phyloP scores from a whole-genome alignment of 1,140 invertebrate genomes.

The Sitobion miscanthi region DNA sequence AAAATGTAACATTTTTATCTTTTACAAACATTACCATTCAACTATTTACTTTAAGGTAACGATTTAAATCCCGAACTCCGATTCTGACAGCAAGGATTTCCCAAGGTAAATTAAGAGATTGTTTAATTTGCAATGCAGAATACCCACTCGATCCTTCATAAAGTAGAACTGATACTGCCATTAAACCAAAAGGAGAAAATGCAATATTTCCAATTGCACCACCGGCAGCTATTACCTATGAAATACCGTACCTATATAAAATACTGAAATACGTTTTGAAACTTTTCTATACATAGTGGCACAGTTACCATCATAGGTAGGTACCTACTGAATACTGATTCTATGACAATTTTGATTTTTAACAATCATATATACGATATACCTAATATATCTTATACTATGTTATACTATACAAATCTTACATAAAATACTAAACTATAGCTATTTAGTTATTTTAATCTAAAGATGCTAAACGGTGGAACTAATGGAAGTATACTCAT shows the following conservation, averaged over 20 bases:
- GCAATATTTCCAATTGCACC: constrained; percentile 77
- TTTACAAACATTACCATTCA: neutral
- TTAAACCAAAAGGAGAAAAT: constrained; percentile 79
- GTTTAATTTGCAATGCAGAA: constrained; percentile 73
- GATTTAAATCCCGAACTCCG: constrained; percentile 80
- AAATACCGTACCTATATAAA: constrained; percentile 56
- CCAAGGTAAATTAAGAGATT: constrained; percentile 71
- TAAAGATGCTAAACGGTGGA: neutral
- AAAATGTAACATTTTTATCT: neutral
- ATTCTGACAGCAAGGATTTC: constrained; percentile 74
- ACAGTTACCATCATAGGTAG: neutral
- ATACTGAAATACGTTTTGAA: neutral
- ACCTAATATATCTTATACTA: no score
- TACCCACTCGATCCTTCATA: constrained; percentile 77
- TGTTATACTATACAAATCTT: no score
- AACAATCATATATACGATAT: neutral
- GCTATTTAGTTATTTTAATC: neutral
- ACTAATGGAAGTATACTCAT: neutral
- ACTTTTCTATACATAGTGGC: neutral
- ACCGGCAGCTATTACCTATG: constrained; percentile 62
- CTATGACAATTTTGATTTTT: neutral
- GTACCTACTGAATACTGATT: neutral
- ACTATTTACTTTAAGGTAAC: constrained; percentile 72
- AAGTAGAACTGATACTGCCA: constrained; percentile 77
- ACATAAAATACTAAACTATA: neutral